A percentile compares a stretch with the other conserved stretches of the same genome.
Evolutionary conservation across 1,140 invertebrate genomes (phyloP).

Genomic region (Teleopsis dalmanni): DNA sequence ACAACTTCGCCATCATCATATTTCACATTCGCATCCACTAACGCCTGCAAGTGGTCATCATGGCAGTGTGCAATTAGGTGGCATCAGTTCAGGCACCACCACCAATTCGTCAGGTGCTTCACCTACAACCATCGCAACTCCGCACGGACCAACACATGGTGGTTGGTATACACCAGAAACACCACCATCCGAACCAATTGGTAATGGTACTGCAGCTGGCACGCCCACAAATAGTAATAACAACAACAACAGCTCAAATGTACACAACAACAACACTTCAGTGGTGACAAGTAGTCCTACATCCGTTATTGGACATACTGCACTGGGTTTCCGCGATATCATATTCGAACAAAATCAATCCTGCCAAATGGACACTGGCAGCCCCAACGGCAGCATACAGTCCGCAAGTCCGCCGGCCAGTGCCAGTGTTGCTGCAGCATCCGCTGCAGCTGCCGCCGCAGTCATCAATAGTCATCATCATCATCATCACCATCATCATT

Average conservation of each 20-base stretch:
- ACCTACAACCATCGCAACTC: constrained; percentile 39
- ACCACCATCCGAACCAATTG: constrained; percentile 36
- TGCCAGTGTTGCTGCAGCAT: constrained; percentile 17
- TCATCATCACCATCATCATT: constrained; percentile 39
- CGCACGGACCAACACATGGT: constrained; percentile 38
- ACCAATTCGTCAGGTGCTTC: constrained; percentile 29
- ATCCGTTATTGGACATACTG: constrained; percentile 15
- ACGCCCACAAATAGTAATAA: constrained; percentile 14
- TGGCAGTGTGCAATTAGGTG: constrained; percentile 22
- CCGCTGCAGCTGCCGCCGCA: constrained; percentile 33
- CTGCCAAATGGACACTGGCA: constrained; percentile 42
- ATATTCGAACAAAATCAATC: constrained; percentile 42
- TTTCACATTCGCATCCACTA: constrained; percentile 26
- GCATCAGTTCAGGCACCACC: constrained; percentile 11
- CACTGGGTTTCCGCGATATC: constrained; percentile 41
- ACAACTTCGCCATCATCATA: constrained; percentile 25
- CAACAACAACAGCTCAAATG: constrained; percentile 18
- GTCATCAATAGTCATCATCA: constrained; percentile 33
- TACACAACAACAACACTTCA: constrained; percentile 1
- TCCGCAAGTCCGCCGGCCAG: constrained; percentile 38
- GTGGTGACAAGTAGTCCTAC: constrained; percentile 18
- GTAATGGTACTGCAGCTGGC: background rate
- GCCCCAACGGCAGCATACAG: constrained; percentile 40
- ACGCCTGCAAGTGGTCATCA: constrained; percentile 25
- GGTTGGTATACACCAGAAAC: constrained; percentile 44